Evolutionary conservation across 1,140 invertebrate species (phyloP).

Genomic region (Anastrepha ludens): DNA sequence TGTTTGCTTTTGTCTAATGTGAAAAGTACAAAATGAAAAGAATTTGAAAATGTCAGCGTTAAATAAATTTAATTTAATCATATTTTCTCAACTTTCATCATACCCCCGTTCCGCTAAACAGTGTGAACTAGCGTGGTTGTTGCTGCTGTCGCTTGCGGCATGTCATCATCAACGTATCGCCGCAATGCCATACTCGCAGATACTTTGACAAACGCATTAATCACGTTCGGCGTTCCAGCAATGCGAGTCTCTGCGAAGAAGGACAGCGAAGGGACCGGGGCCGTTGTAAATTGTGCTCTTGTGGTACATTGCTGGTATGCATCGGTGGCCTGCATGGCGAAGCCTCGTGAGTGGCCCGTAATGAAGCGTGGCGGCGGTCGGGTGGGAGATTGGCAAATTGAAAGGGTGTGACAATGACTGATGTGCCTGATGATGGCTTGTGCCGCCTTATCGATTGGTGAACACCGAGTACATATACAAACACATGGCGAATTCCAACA

Average conservation of each 20-base stretch:
- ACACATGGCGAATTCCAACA: not conserved
- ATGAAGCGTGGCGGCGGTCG: not conserved
- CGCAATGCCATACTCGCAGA: constrained; percentile 38
- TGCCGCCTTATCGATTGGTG: constrained; percentile 69
- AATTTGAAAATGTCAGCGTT: constrained; percentile 27
- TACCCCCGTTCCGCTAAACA: no score
- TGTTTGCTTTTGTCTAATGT: constrained; percentile 37
- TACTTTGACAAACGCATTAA: constrained; percentile 67
- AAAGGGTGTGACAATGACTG: constrained; percentile 71
- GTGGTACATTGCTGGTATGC: not conserved
- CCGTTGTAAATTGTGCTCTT: not conserved
- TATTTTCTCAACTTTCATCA: not conserved
- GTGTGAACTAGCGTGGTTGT: not conserved
- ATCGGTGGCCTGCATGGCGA: not conserved
- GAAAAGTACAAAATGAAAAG: constrained; percentile 18
- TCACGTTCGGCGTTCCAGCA: constrained; percentile 61
- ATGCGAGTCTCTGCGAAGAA: not conserved
- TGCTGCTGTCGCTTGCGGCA: constrained; percentile 15
- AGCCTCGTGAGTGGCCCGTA: not conserved
- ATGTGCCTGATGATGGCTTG: constrained; percentile 62
- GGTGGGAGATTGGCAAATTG: constrained; percentile 28
- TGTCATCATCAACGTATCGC: constrained; percentile 47
- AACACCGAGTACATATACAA: constrained; percentile 60
- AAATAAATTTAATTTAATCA: constrained; percentile 48
- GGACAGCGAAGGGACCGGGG: not conserved